These are phyloP conservation scores for Schmidtea mediterranea DNA, from an alignment of 1,140 invertebrate species.

Conservation along the genomic window DNA sequence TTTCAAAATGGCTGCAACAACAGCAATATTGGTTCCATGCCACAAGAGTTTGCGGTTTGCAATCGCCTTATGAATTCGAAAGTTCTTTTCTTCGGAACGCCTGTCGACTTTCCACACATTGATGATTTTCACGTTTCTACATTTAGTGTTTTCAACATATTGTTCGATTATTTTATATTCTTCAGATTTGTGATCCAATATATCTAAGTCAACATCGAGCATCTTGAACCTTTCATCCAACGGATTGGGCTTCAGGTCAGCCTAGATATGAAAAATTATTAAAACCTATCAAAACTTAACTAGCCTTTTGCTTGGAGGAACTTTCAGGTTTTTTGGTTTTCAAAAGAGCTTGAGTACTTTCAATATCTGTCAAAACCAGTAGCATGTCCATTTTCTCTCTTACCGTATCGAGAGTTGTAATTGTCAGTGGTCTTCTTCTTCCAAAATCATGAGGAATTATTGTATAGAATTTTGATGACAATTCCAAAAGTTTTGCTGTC, in stretches of 20 bases:
- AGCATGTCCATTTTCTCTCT: slow-evolving; percentile 29
- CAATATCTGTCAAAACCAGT: slow-evolving; percentile 28
- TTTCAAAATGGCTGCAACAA: slow-evolving; percentile 30
- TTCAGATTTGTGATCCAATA: slow-evolving; percentile 14
- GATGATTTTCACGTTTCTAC: slow-evolving; percentile 14
- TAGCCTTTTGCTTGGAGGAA: neutral
- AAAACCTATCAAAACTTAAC: no score
- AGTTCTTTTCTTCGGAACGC: slow-evolving; percentile 9
- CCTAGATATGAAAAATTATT: no score
- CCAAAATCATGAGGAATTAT: slow-evolving; percentile 30
- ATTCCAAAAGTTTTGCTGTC: slow-evolving; percentile 10
- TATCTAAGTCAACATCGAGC: slow-evolving; percentile 21
- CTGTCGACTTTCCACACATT: slow-evolving; percentile 23
- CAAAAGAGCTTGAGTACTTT: slow-evolving; percentile 26
- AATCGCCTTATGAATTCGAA: slow-evolving; percentile 17
- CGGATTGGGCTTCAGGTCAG: no score
- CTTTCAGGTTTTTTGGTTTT: slow-evolving; percentile 17
- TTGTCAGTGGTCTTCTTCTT: slow-evolving; percentile 19
- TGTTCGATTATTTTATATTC: slow-evolving; percentile 23
- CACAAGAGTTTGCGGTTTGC: slow-evolving; percentile 26
- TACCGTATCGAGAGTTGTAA: slow-evolving; percentile 16
- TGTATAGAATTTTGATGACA: slow-evolving; percentile 28
- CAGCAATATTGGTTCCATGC: slow-evolving; percentile 31
- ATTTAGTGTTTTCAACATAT: slow-evolving; percentile 19
- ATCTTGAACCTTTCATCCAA: no score